Conservation (phyloP, 2,797 vertebrate species). For the Okamejei kenojei region DNA sequence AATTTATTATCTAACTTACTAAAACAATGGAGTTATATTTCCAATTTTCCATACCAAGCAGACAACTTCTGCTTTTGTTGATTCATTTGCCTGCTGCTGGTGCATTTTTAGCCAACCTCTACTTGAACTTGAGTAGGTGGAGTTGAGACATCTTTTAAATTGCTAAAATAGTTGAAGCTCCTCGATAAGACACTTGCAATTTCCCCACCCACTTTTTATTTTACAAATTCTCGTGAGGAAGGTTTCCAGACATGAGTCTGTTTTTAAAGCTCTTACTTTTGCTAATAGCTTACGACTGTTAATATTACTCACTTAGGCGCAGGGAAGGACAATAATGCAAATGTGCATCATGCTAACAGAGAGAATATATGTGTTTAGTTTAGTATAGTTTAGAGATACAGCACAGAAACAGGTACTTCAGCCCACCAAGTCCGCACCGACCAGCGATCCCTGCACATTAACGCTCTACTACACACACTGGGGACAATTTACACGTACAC, state of each 20-base stretch:
- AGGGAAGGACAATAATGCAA: background rate
- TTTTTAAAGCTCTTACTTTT: background rate
- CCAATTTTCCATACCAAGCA: background rate
- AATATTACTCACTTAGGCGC: background rate
- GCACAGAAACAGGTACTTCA: too few species aligned
- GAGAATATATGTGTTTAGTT: too few species aligned
- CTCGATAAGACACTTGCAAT: background rate
- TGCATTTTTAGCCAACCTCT: too few species aligned
- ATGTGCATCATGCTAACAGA: too few species aligned
- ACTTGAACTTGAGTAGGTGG: too few species aligned
- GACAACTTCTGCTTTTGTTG: background rate
- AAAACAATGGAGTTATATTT: background rate
- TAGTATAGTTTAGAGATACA: too few species aligned
- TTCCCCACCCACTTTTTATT: background rate
- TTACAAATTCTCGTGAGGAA: background rate
- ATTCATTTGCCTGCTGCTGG: too few species aligned
- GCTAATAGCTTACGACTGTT: background rate
- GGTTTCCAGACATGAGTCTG: background rate
- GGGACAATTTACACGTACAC: too few species aligned
- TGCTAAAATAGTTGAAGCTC: background rate
- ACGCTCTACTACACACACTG: too few species aligned
- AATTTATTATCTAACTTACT: background rate
- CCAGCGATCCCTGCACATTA: too few species aligned
- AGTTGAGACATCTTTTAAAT: too few species aligned
- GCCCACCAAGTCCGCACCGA: too few species aligned